These are phyloP conservation scores for Phycodurus eques DNA, from an alignment of 2,113 vertebrate species.

Conservation along the genomic window DNA sequence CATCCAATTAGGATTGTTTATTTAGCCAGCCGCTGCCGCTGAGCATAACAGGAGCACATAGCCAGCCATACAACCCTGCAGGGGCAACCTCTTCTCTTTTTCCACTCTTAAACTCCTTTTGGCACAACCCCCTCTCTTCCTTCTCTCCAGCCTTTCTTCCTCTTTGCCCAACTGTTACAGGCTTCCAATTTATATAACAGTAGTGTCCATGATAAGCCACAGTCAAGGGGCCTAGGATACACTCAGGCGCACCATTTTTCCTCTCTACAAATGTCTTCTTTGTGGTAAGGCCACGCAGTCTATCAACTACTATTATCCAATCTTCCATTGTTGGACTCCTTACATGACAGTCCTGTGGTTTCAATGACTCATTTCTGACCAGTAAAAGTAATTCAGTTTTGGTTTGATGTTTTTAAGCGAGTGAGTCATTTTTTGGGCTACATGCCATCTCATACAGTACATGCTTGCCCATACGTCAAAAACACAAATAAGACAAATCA, in stretches of 20 bases:
- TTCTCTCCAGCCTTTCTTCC: slow-evolving; percentile 26
- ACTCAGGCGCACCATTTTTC: slow-evolving; percentile 31
- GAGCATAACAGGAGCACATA: slow-evolving; percentile 67
- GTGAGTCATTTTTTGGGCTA: background rate
- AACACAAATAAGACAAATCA: background rate
- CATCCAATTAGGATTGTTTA: slow-evolving; percentile 90
- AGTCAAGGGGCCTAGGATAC: slow-evolving; percentile 17
- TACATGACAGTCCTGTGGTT: slow-evolving; percentile 59
- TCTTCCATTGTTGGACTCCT: slow-evolving; percentile 52
- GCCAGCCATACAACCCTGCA: slow-evolving; percentile 75
- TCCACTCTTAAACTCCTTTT: slow-evolving; percentile 43
- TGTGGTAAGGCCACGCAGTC: slow-evolving; percentile 43
- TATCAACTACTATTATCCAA: slow-evolving; percentile 44
- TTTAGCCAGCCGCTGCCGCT: slow-evolving; percentile 75
- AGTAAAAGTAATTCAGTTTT: slow-evolving; percentile 45
- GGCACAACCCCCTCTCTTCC: slow-evolving; percentile 22
- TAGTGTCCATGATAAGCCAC: slow-evolving; percentile 15
- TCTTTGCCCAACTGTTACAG: slow-evolving; percentile 23
- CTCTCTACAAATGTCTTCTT: slow-evolving; percentile 20
- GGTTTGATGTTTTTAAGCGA: slow-evolving; percentile 15
- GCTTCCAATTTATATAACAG: slow-evolving; percentile 11
- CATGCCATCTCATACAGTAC: too few species aligned
- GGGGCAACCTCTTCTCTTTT: slow-evolving; percentile 69
- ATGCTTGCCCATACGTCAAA: background rate
- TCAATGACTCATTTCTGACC: slow-evolving; percentile 55